Evolutionary conservation across 2,797 vertebrate species (phyloP), one percentile per base, ranked within the genome.

Genomic region (Darevskia nairensis): DNA sequence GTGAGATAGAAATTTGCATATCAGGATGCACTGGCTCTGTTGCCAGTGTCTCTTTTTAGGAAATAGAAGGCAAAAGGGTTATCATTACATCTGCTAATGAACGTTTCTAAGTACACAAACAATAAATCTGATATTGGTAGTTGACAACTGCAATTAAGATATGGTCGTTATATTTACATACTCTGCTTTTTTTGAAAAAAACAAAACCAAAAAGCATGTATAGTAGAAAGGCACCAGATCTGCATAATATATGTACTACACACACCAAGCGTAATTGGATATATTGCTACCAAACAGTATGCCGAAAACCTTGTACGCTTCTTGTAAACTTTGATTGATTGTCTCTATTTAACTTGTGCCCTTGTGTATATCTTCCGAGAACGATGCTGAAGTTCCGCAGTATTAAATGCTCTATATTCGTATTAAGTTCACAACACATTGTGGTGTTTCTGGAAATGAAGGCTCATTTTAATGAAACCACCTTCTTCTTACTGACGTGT

Each of bases 91-190:
- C 82, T 92, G 61, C 86, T 93, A 92, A 92, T 11, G 74, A 90
- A 91, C 35, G 83, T 80, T 96, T 96, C 93, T 92, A 94, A 97
- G 91, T 80, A 93, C 82, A 90, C 84, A 93, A 97, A 95, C 29
- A 89, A 96, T 97, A 95, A 96, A 95, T 92, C 92, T 92, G 72
- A 77, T 91, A 95, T 94, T 90, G 44, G 19, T 88, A 74, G 72
- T 95, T 96, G 96, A 97, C 95, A 96, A 96, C 87, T 87, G 86
- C 94, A 95, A 93, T 96, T 95, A 96, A 94, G 91, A 90, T 82
- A 94, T 93, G 95, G 95, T 90, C 93, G 96, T 97, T 96, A 93
- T 93, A 94, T 95, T 95, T 95, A 89, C 86, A 88, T 59, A 91
- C 84, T 86, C 32, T 87, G n/a, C 74, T 72, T 80, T 83, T 21